Percentiles rank a stretch among this genome's conserved stretches.
These are phyloP conservation scores for Lerista edwardsae DNA, from an alignment of 2,797 vertebrate genomes.

Conservation along the genomic window DNA sequence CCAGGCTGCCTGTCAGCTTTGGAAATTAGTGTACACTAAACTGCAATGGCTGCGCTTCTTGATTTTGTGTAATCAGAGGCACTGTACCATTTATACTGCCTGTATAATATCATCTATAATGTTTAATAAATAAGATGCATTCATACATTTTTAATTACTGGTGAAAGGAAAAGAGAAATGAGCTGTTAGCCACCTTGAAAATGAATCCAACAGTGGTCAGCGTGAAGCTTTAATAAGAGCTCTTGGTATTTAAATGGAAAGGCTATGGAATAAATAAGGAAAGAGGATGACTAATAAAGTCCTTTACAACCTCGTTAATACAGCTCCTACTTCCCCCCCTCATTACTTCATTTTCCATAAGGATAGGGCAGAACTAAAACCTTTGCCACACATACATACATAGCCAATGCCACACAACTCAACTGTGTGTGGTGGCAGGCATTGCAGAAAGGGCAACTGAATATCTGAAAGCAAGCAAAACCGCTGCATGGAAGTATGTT, in stretches of 20 bases:
- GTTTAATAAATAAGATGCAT: conserved; percentile 35
- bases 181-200: conserved; percentile 18
- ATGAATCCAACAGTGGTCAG: conserved; percentile 27
- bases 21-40: conserved; percentile 23
- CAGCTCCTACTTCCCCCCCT: neutral
- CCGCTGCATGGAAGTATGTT: neutral
- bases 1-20: neutral
- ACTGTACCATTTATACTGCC: conserved; percentile 6
- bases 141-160: conserved; percentile 14
- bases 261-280: conserved; percentile 2
- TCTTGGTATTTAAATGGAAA: conserved; percentile 22
- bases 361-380: neutral
- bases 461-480: neutral
- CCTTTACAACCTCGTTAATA: conserved; percentile 16
- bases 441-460: neutral
- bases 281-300: conserved; percentile 30
- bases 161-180: neutral
- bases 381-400: neutral
- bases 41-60: neutral
- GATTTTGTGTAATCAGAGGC: conserved; percentile 2
- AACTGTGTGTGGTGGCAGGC: neutral
- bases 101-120: conserved; percentile 22
- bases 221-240: conserved; percentile 23
- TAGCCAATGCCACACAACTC: neutral
- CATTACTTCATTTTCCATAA: neutral